Percentiles rank a stretch among this genome's conserved stretches.
phyloP scores from a whole-genome alignment of 2,113 vertebrate species.

The Orycteropus afer region DNA sequence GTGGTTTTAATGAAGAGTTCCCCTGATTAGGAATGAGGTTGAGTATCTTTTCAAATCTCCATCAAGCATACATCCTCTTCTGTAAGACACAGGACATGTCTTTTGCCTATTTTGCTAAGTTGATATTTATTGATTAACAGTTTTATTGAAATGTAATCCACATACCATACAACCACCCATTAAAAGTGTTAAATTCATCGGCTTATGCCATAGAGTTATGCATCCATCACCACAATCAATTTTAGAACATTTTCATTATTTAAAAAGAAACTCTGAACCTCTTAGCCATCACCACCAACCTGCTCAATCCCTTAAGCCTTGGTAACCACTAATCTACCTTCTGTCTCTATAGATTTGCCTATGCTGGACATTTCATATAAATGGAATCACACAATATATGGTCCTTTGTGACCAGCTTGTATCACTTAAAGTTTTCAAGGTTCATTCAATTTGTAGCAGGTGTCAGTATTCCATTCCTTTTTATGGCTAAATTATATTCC shows the following conservation, averaged over 20 bases:
- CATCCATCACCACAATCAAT: not conserved
- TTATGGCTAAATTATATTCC: too few relatives aligned
- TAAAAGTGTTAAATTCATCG: not conserved
- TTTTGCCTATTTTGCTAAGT: conserved; percentile 34
- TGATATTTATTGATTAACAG: not conserved
- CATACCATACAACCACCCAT: not conserved
- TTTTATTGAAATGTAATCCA: not conserved
- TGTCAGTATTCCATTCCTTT: too few relatives aligned
- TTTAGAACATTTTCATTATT: not conserved
- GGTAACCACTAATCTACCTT: not conserved
- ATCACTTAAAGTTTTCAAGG: too few relatives aligned
- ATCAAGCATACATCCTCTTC: not conserved
- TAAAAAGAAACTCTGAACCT: not conserved
- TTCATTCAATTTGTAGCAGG: too few relatives aligned
- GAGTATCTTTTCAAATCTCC: not conserved
- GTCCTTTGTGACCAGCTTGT: too few relatives aligned
- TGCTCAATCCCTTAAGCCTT: not conserved
- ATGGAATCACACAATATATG: too few relatives aligned
- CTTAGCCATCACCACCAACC: not conserved
- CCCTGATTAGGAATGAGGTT: not conserved
- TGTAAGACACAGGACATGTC: not conserved
- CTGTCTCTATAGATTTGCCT: too few relatives aligned
- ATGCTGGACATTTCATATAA: too few relatives aligned
- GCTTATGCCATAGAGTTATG: not conserved
- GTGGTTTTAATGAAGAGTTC: not conserved